Percentiles rank a stretch among this genome's conserved stretches.
phyloP scores from a whole-genome alignment of 2,797 vertebrate species.

The Mionectes olivaceus region DNA sequence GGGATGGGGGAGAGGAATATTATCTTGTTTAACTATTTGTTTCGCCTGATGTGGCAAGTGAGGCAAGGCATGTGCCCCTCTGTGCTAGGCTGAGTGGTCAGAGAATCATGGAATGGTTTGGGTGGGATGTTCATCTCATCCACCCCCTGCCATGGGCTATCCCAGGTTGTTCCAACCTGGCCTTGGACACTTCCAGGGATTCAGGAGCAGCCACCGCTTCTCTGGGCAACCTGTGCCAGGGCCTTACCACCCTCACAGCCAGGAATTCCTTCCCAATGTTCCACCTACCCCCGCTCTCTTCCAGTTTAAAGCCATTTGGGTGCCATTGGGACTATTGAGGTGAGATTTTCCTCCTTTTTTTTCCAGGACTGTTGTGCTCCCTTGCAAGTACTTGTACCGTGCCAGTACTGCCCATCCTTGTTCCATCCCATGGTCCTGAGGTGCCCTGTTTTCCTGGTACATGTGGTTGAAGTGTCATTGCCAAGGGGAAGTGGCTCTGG shows the following conservation, averaged over 20 bases:
- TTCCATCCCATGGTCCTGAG: neutral
- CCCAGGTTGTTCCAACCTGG: neutral
- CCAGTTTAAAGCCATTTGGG: neutral
- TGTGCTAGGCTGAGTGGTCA: neutral
- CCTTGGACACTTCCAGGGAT: neutral
- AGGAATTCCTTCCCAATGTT: neutral
- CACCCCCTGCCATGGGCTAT: neutral
- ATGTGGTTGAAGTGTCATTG: neutral
- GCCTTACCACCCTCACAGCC: neutral
- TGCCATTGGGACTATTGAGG: neutral
- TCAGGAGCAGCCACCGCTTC: neutral
- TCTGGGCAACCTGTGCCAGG: neutral
- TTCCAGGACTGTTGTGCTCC: neutral
- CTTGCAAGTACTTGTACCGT: neutral
- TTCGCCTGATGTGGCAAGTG: neutral
- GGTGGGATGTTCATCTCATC: neutral
- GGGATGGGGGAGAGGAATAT: fast-evolving
- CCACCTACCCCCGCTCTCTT: neutral
- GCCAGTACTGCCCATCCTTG: neutral
- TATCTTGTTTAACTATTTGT: neutral
- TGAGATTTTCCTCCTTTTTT: neutral
- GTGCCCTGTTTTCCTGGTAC: neutral
- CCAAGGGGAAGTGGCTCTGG: neutral
- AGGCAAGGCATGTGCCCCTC: neutral
- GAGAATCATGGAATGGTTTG: neutral